Evolutionary conservation across 1,140 invertebrate species (phyloP), one percentile per base, ranked within the genome.

Genomic region (Lepidostoma basale): DNA sequence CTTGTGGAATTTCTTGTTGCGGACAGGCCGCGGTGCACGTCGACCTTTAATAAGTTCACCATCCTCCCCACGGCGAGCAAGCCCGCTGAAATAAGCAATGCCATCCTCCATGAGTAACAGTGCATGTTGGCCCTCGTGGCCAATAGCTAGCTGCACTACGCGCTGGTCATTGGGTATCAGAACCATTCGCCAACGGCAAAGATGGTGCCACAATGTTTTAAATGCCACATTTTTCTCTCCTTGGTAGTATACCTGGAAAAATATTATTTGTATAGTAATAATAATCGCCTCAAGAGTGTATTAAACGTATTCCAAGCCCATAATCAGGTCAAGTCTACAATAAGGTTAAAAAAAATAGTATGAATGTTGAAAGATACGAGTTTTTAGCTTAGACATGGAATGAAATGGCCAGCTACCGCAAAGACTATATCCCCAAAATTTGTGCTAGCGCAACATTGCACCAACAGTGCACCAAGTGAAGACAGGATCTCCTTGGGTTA

Each of bases 121-220:
- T 0, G 91, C 93, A 82, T 98, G 96, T 28, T 93, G 87, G 8
- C 95, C 95, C 76, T 98, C 96, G 77, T 98, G 96, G 0, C 96
- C 96, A 14, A 95, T 88, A 0, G 93, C 89, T 70, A 95, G 87
- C 79, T 96, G 88, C 0, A 85, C 77, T 63, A 95, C 88, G 74
- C 26, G 89, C 90, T 26, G 89, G 88, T 65, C 88, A 86, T 83
- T 95, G 94, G 0, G 88, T 88, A 63, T 82, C 5, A 39, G 78
- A 74, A 83, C 78, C 1, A 80, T 62, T 3, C 76, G 79, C 81
- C 81, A 83, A 2, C 75, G 72, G 3, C 76, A 75, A 1, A 75
- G 76, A n/a, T 79, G 74, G 2, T 78, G 76, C 20, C 76, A 69
- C 3, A 78, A 74, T 8, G 76, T 73, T 62, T 82, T 81, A 47